Evolutionary conservation across 2,888 invertebrate genomes (phyloP).

Genomic region (Drosophila melanosoma): DNA sequence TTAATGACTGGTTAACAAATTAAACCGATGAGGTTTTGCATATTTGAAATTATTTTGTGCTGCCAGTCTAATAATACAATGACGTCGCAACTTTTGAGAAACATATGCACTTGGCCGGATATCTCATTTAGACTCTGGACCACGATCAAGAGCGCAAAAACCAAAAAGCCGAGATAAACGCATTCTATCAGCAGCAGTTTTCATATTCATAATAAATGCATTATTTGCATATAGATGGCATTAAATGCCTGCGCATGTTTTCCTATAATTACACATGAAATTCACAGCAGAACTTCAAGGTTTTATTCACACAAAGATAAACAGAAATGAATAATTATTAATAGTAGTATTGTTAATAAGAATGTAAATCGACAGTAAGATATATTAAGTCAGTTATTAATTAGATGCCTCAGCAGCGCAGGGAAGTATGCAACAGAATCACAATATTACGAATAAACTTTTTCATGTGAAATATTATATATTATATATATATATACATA

Average conservation of each 20-base stretch:
- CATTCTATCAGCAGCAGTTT: slow-evolving; percentile 7
- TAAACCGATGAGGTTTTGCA: slow-evolving; percentile 11
- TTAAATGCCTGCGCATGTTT: slow-evolving; percentile 8
- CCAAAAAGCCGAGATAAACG: slow-evolving; percentile 28
- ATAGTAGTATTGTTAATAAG: not conserved
- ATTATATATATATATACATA: too few relatives aligned
- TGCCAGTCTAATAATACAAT: slow-evolving; percentile 32
- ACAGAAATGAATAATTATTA: not conserved
- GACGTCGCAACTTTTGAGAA: slow-evolving; percentile 36
- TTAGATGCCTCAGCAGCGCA: slow-evolving; percentile 14
- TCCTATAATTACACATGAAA: not conserved
- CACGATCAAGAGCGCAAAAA: slow-evolving; percentile 23
- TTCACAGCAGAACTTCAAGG: not conserved
- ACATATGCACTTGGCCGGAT: slow-evolving; percentile 34
- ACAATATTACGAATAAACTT: not conserved
- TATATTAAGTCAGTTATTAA: not conserved
- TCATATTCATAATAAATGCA: slow-evolving; percentile 5
- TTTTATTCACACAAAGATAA: not conserved
- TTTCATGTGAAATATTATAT: not conserved
- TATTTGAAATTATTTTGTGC: slow-evolving; percentile 19
- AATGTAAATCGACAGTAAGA: not conserved
- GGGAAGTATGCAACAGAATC: slow-evolving; percentile 61
- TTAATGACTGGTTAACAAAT: slow-evolving; percentile 8
- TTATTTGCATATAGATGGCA: not conserved
- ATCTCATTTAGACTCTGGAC: slow-evolving; percentile 49